Evolutionary conservation across 2,113 vertebrate genomes (phyloP), one percentile per base, ranked within the genome.

Genomic region (Neogobius melanostomus): DNA sequence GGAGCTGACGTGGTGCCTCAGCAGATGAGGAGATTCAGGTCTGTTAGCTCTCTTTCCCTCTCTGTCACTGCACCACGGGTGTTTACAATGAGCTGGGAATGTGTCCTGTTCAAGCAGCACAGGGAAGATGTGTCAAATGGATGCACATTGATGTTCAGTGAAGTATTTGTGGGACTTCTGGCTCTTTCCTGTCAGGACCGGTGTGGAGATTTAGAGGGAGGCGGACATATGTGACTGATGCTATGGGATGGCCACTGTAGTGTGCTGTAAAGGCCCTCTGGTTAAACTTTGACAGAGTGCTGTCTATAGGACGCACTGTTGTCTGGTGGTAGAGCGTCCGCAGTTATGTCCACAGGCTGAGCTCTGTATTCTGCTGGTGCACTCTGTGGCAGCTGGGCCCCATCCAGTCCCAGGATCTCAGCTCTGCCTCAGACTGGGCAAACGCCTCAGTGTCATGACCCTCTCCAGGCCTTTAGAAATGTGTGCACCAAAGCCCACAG

Each of bases 391-490:
- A 71, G 76, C 36, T 87, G 83, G 86, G 71, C 68, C 75, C 48
- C 73, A 60, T 83, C 83, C 85, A 86, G 76, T 76, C 80, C 75
- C 81, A 81, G 84, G 73, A 74, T 64, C 79, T 81, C 66, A n/a
- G 64, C 77, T 63, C 71, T 82, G 50, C 75, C 77, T 68, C 68
- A 76, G 56, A 49, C 79, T 76, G 84, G 80, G 84, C 83, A 87
- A 87, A 80, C 72, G 60, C 64, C 69, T 84, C 11, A 0, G 77
- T 85, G 85, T 87, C 83, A 68, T 16, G 87, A 88, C 89, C 87
- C 87, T 83, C 84, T 88, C 85, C 82, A 85, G 80, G 78, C 49
- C 81, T 88, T 87, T 85, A 91, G 81, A 89, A 90, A 85, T 78
- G 64, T 62, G 59, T 77, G 67, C 53, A 68, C 82, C 72, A 78